Base-by-base conservation (phyloP, 1,140 invertebrate genomes). In the Aleiodes sp. region DNA sequence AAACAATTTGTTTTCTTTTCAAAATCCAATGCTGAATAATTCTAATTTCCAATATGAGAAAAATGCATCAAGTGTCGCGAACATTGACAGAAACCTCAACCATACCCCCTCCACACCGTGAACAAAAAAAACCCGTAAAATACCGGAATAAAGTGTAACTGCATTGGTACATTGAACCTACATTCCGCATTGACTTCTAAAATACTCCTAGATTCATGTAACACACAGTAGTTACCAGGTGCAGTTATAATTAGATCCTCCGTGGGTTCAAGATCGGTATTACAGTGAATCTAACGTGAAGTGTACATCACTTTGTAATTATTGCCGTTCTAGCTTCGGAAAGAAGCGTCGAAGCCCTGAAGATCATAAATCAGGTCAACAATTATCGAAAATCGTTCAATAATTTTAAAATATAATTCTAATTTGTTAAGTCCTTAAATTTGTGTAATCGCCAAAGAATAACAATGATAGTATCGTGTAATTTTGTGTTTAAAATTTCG, bases 161-260 rank as follows among this genome's bases (percentile, higher is more conserved):
- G 39, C 39, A 41, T 60, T 29, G 21, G 24, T 16, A 12, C 31
- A 26, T 68, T 41, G 16, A 43, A 52, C 46, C 46, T 52, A 52
- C 46, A 52, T 52, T 52, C 46, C 46, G n/a, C n/a, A 52, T 52
- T 16, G 16, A 24, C 10, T 16, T 52, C 16, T 16, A 52, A 52
- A 24, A 52, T 24, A 52, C 46, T 21, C 3, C 39, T n/a, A 43
- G 21, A n/a, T n/a, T n/a, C n/a, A n/a, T n/a, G n/a, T n/a, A n/a
- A 24, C 46, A 52, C 46, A 52, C 3, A 52, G 46, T 24, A n/a
- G n/a, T n/a, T n/a, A 61, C 66, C 66, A 68, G 66, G 66, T 68
- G 66, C 66, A 68, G 66, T 68, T 68, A 68, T 68, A 68, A 68
- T 68, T 68, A 68, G 66, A 68, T 26, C n/a, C 66, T 62, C 61